phyloP scores from a whole-genome alignment of 2,797 vertebrate species.

The Urocyon cinereoargenteus region DNA sequence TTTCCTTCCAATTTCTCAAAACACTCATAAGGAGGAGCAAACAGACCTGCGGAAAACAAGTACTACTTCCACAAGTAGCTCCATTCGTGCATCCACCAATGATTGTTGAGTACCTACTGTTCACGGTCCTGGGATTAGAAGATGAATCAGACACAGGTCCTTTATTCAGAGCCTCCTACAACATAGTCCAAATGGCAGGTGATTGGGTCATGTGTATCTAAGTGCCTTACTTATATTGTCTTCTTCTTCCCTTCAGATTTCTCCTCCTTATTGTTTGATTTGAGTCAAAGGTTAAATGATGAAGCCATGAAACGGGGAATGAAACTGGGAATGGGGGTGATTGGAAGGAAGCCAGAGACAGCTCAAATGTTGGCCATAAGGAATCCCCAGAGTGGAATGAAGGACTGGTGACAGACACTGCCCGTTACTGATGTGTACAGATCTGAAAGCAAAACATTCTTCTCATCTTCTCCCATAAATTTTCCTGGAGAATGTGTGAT shows the following conservation, averaged over 20 bases:
- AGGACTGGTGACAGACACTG: accelerated
- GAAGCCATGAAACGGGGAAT: background rate
- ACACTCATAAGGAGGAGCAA: background rate
- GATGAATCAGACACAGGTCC: background rate
- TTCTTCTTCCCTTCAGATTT: conserved; percentile 24
- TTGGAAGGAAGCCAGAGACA: background rate
- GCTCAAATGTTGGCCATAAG: background rate
- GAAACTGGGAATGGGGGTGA: background rate
- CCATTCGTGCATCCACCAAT: background rate
- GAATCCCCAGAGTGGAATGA: background rate
- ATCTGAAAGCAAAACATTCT: background rate
- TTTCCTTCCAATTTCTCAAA: conserved; percentile 32
- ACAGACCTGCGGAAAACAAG: background rate
- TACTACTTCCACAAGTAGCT: background rate
- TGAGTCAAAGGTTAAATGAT: background rate
- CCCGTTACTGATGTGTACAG: background rate
- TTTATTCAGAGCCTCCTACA: background rate
- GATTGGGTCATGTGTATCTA: background rate
- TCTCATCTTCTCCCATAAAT: background rate
- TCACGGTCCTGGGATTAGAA: background rate
- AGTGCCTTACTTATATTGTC: background rate
- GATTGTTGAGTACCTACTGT: background rate
- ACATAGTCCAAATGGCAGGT: background rate
- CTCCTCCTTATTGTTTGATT: conserved; percentile 25
- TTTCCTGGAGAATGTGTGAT: background rate